Evolutionary conservation across 2,888 invertebrate species (phyloP).

Genomic region (Vandiemenella viatica): DNA sequence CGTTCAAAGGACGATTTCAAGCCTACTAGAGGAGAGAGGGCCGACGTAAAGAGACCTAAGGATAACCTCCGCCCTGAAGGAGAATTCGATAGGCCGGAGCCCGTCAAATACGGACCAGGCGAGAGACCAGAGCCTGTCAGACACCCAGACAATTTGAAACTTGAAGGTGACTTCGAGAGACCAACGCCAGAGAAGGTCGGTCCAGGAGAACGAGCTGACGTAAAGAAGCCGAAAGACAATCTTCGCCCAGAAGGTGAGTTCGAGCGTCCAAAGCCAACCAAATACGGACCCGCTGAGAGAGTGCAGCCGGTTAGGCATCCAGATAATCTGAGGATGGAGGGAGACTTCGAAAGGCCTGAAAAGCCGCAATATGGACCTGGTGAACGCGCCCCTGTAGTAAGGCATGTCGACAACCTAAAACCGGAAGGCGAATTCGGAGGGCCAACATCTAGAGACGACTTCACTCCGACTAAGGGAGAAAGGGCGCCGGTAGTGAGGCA

Average conservation of each 20-base stretch:
- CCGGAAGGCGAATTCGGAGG: slow-evolving; percentile 35
- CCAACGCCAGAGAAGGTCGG: slow-evolving; percentile 20
- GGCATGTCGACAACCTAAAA: slow-evolving; percentile 27
- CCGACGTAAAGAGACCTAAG: slow-evolving; percentile 35
- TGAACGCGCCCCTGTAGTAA: slow-evolving; percentile 10
- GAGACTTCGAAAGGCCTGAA: slow-evolving; percentile 22
- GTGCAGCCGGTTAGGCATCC: background rate
- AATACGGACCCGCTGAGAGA: slow-evolving; percentile 15
- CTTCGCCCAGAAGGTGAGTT: slow-evolving; percentile 24
- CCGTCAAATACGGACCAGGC: slow-evolving; percentile 26
- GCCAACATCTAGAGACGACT: slow-evolving; percentile 6
- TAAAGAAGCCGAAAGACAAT: slow-evolving; percentile 21
- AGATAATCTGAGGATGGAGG: slow-evolving; percentile 34
- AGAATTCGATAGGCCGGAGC: slow-evolving; percentile 35
- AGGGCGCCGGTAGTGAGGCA: slow-evolving; percentile 30
- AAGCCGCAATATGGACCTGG: no score
- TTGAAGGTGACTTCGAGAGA: slow-evolving; percentile 20
- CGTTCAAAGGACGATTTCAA: slow-evolving; percentile 24
- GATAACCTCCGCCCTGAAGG: slow-evolving; percentile 46
- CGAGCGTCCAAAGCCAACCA: slow-evolving; percentile 28
- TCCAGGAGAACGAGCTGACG: slow-evolving; percentile 26
- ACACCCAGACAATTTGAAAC: slow-evolving; percentile 26
- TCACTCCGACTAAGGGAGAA: slow-evolving; percentile 28
- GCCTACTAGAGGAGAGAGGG: slow-evolving; percentile 19
- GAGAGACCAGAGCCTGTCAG: slow-evolving; percentile 22